Evolutionary conservation across 1,140 invertebrate species (phyloP).

Genomic region (Drosophila ohnishii): DNA sequence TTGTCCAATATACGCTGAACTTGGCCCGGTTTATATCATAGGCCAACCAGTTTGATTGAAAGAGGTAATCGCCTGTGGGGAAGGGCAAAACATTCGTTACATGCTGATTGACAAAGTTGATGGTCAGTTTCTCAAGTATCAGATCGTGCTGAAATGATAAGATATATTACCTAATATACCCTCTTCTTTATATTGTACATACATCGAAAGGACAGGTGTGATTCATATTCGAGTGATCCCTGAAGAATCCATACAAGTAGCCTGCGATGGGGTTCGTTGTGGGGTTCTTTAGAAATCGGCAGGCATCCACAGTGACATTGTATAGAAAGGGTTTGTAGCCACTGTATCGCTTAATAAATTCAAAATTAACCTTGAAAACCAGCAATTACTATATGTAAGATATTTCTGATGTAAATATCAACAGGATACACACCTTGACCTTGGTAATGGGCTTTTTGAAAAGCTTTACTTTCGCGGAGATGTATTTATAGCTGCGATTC

Average conservation of each 20-base stretch:
- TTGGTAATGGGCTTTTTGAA: background rate
- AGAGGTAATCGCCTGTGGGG: background rate
- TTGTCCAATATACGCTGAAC: background rate
- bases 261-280: background rate
- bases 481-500: background rate
- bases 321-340: background rate
- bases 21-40: background rate
- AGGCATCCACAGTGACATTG: background rate
- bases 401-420: background rate
- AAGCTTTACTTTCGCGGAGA: background rate
- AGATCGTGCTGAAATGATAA: background rate
- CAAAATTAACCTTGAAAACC: background rate
- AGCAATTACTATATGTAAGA: background rate
- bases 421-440: background rate
- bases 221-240: background rate
- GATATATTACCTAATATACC: background rate
- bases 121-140: background rate
- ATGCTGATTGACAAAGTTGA: background rate
- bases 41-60: background rate
- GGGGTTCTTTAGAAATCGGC: background rate
- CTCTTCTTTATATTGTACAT: background rate
- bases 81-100: background rate
- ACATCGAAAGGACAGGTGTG: background rate
- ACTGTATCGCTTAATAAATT: background rate
- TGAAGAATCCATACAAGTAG: background rate